A percentile compares a stretch with the other conserved stretches of the same genome.
Evolutionary conservation across 2,113 vertebrate genomes (phyloP).

Genomic region (Buteo buteo): DNA sequence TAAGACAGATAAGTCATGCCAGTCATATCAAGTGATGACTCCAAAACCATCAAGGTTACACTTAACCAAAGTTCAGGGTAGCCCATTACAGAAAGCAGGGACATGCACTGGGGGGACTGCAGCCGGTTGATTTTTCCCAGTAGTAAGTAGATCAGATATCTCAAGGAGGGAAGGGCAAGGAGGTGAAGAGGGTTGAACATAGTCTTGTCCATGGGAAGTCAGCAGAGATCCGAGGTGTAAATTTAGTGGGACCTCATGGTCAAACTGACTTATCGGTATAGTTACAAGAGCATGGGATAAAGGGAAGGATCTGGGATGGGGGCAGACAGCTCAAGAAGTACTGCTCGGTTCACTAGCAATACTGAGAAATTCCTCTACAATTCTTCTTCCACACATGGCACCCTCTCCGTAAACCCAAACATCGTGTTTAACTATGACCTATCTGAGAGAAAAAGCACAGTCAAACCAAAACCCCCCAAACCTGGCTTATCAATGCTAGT

Average conservation of each 20-base stretch:
- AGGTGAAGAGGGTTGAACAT: not conserved
- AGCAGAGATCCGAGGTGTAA: not conserved
- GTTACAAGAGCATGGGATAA: not conserved
- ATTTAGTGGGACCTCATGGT: not conserved
- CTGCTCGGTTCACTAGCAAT: not conserved
- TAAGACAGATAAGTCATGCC: not conserved
- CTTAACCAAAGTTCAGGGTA: not conserved
- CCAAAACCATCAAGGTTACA: not conserved
- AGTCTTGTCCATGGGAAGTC: not conserved
- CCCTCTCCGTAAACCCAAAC: not conserved
- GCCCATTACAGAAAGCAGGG: not conserved
- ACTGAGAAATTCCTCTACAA: not conserved
- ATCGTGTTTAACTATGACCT: accelerated
- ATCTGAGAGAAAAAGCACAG: not conserved
- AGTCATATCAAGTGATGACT: not conserved
- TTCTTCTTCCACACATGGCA: not conserved
- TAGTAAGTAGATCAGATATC: not conserved
- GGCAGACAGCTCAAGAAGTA: not conserved
- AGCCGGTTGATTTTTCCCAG: not conserved
- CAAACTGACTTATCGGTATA: not conserved
- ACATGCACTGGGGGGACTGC: not conserved
- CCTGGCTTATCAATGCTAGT: not conserved
- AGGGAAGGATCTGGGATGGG: not conserved
- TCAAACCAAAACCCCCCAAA: not conserved
- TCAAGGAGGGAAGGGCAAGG: not conserved